A percentile compares a stretch with the other conserved stretches of the same genome.
phyloP scores from a whole-genome alignment of 1,140 invertebrate genomes.

The Drosophila guanche region DNA sequence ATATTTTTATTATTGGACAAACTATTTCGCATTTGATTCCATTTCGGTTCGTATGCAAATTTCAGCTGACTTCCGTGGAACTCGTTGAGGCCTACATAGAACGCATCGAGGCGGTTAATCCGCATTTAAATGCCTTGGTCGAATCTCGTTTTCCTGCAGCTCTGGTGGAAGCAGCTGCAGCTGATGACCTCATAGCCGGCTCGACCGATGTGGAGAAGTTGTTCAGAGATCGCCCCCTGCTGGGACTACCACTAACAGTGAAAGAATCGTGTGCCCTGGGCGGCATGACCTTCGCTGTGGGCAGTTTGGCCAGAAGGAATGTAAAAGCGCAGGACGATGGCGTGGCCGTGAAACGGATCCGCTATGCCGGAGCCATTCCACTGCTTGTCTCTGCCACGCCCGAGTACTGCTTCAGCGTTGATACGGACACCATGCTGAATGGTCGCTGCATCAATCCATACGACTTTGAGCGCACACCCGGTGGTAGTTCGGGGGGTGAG shows the following conservation, averaged over 20 bases:
- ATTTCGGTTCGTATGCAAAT: neutral
- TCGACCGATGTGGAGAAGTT: constrained; percentile 75
- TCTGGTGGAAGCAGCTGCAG: constrained; percentile 86
- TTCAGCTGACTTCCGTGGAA: constrained; percentile 86
- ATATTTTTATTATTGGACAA: no score
- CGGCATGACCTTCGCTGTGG: constrained; percentile 88
- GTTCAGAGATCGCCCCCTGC: constrained; percentile 85
- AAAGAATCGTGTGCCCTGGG: constrained; percentile 89
- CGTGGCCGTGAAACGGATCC: constrained; percentile 85
- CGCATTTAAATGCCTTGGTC: constrained; percentile 89
- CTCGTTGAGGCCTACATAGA: constrained; percentile 88
- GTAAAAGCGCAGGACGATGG: constrained; percentile 86
- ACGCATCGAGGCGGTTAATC: constrained; percentile 89
- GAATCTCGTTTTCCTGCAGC: constrained; percentile 88
- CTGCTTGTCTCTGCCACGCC: constrained; percentile 92
- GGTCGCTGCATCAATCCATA: constrained; percentile 92
- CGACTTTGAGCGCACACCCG: constrained; percentile 86
- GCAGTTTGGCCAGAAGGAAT: constrained; percentile 85
- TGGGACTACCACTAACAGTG: constrained; percentile 90
- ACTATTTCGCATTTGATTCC: no score
- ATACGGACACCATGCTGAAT: constrained; percentile 88
- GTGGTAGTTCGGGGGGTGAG: constrained; percentile 91
- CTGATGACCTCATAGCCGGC: constrained; percentile 84
- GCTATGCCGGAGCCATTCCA: constrained; percentile 89
- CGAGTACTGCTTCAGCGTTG: constrained; percentile 90